Percentiles rank a stretch among this genome's conserved stretches.
These are phyloP conservation scores for Chanos chanos DNA, from an alignment of 2,797 vertebrate species.

Conservation along the genomic window DNA sequence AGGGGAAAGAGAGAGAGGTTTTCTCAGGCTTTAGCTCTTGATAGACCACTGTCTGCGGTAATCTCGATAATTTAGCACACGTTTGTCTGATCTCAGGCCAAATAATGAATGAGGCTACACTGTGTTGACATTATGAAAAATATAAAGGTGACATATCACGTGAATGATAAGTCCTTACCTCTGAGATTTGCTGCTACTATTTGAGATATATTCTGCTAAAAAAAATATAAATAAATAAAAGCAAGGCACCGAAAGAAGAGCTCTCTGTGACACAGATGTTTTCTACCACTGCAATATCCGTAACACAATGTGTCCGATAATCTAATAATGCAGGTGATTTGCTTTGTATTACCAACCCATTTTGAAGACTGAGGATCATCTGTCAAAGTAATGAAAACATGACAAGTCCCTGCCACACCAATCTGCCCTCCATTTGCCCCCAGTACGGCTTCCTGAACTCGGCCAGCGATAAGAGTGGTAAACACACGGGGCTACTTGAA, in stretches of 20 bases:
- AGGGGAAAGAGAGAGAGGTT: conserved; percentile 65
- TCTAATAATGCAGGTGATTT: conserved; percentile 54
- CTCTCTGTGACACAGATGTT: conserved; percentile 42
- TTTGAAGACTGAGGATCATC: conserved; percentile 53
- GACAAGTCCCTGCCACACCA: conserved; percentile 47
- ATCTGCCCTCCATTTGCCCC: conserved; percentile 62
- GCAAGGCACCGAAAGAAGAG: conserved; percentile 19
- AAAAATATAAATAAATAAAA: too few species aligned
- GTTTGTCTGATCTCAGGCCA: too few species aligned
- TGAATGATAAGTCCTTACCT: too few species aligned
- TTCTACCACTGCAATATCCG: conserved; percentile 52
- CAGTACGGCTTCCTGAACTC: conserved; percentile 53
- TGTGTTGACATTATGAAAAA: too few species aligned
- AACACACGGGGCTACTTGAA: conserved; percentile 29
- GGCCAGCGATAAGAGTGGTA: conserved; percentile 38
- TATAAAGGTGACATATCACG: too few species aligned
- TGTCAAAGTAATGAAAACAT: conserved; percentile 61
- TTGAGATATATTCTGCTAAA: too few species aligned
- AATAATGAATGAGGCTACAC: too few species aligned
- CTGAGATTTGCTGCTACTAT: too few species aligned
- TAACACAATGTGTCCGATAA: conserved; percentile 49
- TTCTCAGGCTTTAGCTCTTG: conserved; percentile 73
- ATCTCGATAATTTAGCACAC: too few species aligned
- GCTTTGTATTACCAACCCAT: conserved; percentile 54
- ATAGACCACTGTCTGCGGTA: too few species aligned